A percentile compares a stretch with the other conserved stretches of the same genome.
Conservation (phyloP, 2,113 vertebrate species). For the Polyodon spathula region DNA sequence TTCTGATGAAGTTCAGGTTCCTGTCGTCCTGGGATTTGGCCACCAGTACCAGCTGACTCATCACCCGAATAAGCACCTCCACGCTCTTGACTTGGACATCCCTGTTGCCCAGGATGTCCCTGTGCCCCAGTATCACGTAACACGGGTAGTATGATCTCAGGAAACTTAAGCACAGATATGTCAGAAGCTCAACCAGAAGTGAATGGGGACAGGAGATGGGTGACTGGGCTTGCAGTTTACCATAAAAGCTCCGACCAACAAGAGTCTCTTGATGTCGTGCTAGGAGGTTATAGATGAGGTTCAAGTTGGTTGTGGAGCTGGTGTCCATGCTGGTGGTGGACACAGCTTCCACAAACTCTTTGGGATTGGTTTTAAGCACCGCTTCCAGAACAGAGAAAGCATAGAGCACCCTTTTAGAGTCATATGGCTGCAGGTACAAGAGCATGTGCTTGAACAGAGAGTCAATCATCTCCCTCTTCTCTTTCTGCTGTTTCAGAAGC, state of each 20-base stretch:
- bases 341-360: conserved; percentile 77
- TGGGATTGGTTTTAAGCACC: conserved; percentile 77
- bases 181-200: conserved; percentile 77
- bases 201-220: conserved; percentile 63
- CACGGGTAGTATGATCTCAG: conserved; percentile 85
- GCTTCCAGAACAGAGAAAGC: conserved; percentile 81
- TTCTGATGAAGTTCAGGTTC: conserved; percentile 50
- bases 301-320: conserved; percentile 80
- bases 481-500: conserved; percentile 67
- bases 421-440: conserved; percentile 75
- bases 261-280: conserved; percentile 87
- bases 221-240: conserved; percentile 60
- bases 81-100: conserved; percentile 93
- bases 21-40: conserved; percentile 50
- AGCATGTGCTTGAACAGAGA: conserved; percentile 81
- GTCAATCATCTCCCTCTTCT: conserved; percentile 67
- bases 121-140: conserved; percentile 63
- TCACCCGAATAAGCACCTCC: conserved; percentile 73
- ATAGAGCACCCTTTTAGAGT: conserved; percentile 72
- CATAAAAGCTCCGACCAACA: conserved; percentile 79
- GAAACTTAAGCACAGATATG: conserved; percentile 79
- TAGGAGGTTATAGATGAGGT: conserved; percentile 85
- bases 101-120: conserved; percentile 76
- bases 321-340: conserved; percentile 76
- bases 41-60: conserved; percentile 59